Conservation (phyloP, 2,797 vertebrate genomes). For the Leptodactylus fallax region DNA sequence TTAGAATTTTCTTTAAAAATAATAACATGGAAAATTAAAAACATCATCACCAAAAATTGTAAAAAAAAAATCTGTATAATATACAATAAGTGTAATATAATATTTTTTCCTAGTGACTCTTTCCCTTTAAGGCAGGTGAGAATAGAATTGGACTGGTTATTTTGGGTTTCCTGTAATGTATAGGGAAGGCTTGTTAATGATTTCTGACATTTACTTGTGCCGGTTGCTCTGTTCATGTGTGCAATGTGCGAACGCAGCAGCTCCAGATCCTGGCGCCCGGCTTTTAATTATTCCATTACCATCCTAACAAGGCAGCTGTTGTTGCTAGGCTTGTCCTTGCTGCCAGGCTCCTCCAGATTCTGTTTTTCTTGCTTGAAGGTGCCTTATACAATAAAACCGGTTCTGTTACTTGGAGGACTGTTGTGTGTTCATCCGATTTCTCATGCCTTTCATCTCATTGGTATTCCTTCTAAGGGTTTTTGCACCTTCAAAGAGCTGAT, state of each 20-base stretch:
- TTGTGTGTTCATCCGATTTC: background rate
- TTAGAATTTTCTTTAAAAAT: no score
- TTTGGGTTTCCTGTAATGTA: background rate
- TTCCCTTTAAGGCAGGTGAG: background rate
- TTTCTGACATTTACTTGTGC: background rate
- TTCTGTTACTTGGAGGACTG: background rate
- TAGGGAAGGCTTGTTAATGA: background rate
- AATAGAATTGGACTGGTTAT: background rate
- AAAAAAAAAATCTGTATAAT: no score
- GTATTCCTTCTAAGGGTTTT: no score
- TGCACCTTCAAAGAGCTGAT: no score
- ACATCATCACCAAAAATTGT: no score
- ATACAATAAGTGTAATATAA: no score
- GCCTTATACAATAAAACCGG: slow-evolving; percentile 17
- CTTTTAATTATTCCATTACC: background rate
- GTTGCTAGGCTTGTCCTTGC: background rate
- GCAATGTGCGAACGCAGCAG: background rate
- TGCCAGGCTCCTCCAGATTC: background rate
- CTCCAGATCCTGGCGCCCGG: background rate
- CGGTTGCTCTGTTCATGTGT: background rate
- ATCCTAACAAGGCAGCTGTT: slow-evolving; percentile 1
- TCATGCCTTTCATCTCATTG: no score
- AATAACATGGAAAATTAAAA: no score
- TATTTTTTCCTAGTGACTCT: no score
- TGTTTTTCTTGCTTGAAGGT: slow-evolving; percentile 4